phyloP scores from a whole-genome alignment of 2,888 invertebrate genomes.

The Acholoe squamosa region DNA sequence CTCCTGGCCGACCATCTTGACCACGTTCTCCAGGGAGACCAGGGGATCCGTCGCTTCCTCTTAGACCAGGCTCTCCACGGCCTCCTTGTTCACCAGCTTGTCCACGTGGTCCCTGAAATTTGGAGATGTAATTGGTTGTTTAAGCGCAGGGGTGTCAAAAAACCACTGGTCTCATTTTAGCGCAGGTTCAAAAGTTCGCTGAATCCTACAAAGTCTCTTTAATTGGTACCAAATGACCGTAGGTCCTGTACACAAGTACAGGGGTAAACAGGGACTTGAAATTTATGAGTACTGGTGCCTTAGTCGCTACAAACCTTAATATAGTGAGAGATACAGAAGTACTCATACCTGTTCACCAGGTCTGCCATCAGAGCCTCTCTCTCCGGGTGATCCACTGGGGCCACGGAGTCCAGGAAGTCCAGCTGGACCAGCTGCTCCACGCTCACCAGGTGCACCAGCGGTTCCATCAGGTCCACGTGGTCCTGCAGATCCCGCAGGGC shows the following conservation, averaged over 20 bases:
- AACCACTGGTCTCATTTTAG: no score
- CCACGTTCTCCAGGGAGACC: slow-evolving; percentile 58
- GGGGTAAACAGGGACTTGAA: no score
- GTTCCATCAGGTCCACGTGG: slow-evolving; percentile 63
- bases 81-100: slow-evolving; percentile 71
- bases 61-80: slow-evolving; percentile 66
- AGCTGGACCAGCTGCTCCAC: slow-evolving; percentile 63
- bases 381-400: slow-evolving; percentile 67
- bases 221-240: no score
- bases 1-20: slow-evolving; percentile 60
- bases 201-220: no score
- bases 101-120: slow-evolving; percentile 66
- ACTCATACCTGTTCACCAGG: slow-evolving; percentile 61
- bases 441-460: slow-evolving; percentile 65
- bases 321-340: no score
- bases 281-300: no score
- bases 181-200: no score
- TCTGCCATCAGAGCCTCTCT: slow-evolving; percentile 65
- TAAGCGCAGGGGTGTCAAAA: no score
- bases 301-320: no score
- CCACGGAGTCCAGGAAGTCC: slow-evolving; percentile 66
- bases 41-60: slow-evolving; percentile 65
- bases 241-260: no score
- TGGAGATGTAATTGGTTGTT: no score
- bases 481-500: slow-evolving; percentile 66